A percentile compares a stretch with the other conserved stretches of the same genome.
Conservation (phyloP, 1,140 invertebrate genomes). For the Drosophila elegans region DNA sequence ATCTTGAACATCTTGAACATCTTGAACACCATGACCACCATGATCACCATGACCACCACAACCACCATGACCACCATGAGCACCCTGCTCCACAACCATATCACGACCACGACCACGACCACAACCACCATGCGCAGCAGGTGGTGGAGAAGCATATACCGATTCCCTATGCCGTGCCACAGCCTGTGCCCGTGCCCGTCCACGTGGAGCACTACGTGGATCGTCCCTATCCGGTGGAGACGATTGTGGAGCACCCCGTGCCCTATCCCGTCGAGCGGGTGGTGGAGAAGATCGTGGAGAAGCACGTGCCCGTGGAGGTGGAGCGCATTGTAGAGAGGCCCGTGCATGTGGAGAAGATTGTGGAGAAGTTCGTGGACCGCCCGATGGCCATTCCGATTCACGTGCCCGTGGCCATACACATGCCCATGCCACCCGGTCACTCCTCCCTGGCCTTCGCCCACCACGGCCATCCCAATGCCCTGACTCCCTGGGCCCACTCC, state of each 20-base stretch:
- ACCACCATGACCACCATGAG: conserved; percentile 10
- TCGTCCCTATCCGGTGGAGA: conserved; percentile 84
- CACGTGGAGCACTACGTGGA: conserved; percentile 85
- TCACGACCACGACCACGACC: conserved; percentile 50
- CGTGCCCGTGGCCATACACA: conserved; percentile 85
- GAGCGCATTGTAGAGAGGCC: conserved; percentile 87
- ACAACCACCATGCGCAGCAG: conserved; percentile 86
- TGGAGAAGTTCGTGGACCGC: conserved; percentile 86
- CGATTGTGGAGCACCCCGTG: conserved; percentile 83
- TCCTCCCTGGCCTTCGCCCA: conserved; percentile 24
- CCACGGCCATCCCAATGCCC: conserved; percentile 48
- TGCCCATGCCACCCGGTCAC: conserved; percentile 67
- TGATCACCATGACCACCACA: conserved; percentile 7
- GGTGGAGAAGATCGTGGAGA: conserved; percentile 79
- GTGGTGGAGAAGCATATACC: conserved; percentile 85
- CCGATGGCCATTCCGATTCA: conserved; percentile 85
- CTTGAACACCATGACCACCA: conserved; percentile 5
- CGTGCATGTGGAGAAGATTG: conserved; percentile 85
- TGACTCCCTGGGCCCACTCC: conserved; percentile 53
- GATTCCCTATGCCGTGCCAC: conserved; percentile 86
- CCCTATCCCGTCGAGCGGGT: conserved; percentile 85
- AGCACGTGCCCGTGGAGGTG: conserved; percentile 81
- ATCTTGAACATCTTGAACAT: neutral
- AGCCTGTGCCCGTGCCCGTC: conserved; percentile 85
- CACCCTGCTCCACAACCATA: conserved; percentile 85